A percentile compares a stretch with the other conserved stretches of the same genome.
These are phyloP conservation scores for Drosophila willistoni DNA, from an alignment of 1,140 invertebrate species.

Conservation along the genomic window DNA sequence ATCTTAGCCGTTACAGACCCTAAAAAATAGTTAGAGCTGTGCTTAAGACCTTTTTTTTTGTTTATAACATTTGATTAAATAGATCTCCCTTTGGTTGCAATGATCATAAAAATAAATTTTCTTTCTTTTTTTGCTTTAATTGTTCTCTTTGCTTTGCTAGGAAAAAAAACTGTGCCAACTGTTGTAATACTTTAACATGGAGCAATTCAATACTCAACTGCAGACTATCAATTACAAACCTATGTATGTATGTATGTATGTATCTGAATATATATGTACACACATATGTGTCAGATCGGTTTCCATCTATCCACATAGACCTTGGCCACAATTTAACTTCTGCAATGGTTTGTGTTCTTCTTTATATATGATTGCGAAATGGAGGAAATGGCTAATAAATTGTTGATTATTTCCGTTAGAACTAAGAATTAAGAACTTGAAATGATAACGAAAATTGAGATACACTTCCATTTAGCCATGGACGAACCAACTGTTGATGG, in stretches of 20 bases:
- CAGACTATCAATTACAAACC: slow-evolving; percentile 59
- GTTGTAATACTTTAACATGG: slow-evolving; percentile 19
- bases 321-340: slow-evolving; percentile 76
- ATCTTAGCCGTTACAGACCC: too few relatives aligned
- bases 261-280: neutral
- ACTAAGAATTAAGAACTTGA: slow-evolving; percentile 44
- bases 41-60: too few relatives aligned
- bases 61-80: too few relatives aligned
- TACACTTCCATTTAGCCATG: neutral
- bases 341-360: slow-evolving; percentile 34
- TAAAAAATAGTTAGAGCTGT: too few relatives aligned
- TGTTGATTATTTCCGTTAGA: slow-evolving; percentile 69
- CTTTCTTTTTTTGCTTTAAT: neutral
- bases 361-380: slow-evolving; percentile 26
- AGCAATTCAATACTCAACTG: slow-evolving; percentile 60
- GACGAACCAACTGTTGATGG: neutral
- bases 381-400: slow-evolving; percentile 43
- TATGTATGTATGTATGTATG: neutral
- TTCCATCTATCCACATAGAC: slow-evolving; percentile 61
- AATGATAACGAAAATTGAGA: slow-evolving; percentile 27
- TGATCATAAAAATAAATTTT: neutral
- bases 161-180: slow-evolving; percentile 64
- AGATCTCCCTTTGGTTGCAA: too few relatives aligned
- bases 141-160: neutral
- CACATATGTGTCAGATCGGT: slow-evolving; percentile 50